These are phyloP conservation scores for Sylvia atricapilla DNA, from an alignment of 2,113 vertebrate species.

Conservation along the genomic window DNA sequence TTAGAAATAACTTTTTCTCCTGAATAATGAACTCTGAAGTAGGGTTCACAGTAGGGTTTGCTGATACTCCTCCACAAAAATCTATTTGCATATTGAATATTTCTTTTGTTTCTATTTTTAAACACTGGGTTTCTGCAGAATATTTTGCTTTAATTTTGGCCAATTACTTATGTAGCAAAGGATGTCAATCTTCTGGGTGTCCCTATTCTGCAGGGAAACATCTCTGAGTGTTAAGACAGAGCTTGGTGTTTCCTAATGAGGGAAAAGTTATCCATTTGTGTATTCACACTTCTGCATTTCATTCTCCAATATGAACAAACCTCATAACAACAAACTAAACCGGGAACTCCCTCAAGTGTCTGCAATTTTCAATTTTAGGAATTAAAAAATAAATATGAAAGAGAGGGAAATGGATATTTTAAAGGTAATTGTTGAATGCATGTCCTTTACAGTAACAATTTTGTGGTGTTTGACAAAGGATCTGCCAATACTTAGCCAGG, in stretches of 20 bases:
- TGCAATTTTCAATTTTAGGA: not conserved
- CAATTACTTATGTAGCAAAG: not conserved
- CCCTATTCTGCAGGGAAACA: not conserved
- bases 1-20: not conserved
- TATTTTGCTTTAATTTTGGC: not conserved
- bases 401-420: not conserved
- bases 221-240: not conserved
- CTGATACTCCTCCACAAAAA: not conserved
- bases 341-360: not conserved
- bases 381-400: not conserved
- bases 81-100: not conserved
- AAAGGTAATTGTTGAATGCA: not conserved
- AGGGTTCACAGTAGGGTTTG: not conserved
- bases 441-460: slow-evolving; percentile 9
- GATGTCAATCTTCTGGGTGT: not conserved
- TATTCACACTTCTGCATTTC: not conserved
- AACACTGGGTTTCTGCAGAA: not conserved
- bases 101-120: slow-evolving; percentile 22
- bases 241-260: not conserved
- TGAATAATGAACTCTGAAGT: not conserved
- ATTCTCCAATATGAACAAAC: not conserved
- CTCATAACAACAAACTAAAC: not conserved
- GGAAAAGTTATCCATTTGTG: not conserved
- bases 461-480: slow-evolving; percentile 45
- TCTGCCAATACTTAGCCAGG: slow-evolving; percentile 8